Conservation (phyloP, 2,888 invertebrate genomes). For the Muscina levida region DNA sequence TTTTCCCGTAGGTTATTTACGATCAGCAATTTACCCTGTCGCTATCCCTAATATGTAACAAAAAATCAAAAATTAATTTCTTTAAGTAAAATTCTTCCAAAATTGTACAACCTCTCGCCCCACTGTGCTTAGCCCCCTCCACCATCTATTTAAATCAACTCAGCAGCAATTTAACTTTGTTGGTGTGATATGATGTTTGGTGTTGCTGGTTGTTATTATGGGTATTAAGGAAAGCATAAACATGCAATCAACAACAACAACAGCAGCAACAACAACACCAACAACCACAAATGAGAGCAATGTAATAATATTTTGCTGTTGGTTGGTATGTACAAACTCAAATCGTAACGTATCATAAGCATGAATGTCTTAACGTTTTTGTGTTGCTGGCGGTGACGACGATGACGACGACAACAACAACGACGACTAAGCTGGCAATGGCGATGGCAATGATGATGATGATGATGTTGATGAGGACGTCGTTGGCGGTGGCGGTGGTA, state of each 20-base stretch:
- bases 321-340: slow-evolving; percentile 4
- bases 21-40: too few relatives aligned
- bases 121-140: too few relatives aligned
- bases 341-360: slow-evolving; percentile 9
- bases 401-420: slow-evolving; percentile 32
- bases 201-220: slow-evolving; percentile 28
- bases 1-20: too few relatives aligned
- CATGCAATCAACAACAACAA: slow-evolving; percentile 27
- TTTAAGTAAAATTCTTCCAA: too few relatives aligned
- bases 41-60: too few relatives aligned
- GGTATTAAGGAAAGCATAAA: slow-evolving; percentile 41
- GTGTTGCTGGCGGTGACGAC: slow-evolving; percentile 11
- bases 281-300: neutral
- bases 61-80: too few relatives aligned
- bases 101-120: too few relatives aligned
- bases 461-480: slow-evolving; percentile 30
- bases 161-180: neutral
- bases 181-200: neutral
- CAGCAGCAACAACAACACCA: slow-evolving; percentile 7
- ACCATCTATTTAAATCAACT: neutral
- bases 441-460: slow-evolving; percentile 34
- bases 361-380: neutral
- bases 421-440: slow-evolving; percentile 36
- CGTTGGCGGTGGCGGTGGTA: slow-evolving; percentile 40
- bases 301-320: slow-evolving; percentile 19